Evolutionary conservation across 1,140 invertebrate genomes (phyloP), one percentile per base, ranked within the genome.

Genomic region (Thaumetopoea pityocampa): DNA sequence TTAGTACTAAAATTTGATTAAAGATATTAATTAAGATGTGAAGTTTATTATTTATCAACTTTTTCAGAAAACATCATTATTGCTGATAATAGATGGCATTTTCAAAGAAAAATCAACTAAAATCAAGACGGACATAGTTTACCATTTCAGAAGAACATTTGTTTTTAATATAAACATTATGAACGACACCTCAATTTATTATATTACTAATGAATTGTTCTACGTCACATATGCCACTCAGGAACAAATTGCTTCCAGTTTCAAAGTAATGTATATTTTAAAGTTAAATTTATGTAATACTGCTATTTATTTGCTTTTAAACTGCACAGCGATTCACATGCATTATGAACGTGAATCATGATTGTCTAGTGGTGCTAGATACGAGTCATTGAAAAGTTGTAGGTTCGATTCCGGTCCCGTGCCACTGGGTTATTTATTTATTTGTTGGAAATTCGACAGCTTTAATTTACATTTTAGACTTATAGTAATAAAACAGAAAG

Each of bases 91-190:
- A 35, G 71, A 73, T 22, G 74, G 74, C 2, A 34, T 76, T 1
- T 69, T 53, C 18, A 71, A 60, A 32, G 65, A 74, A 30, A 30
- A 36, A 12, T 23, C 29, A 17, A 42, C 6, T 16, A 9, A 6
- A 34, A 18, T 0, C 4, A 2, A 8, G 34, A 42, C 3, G 47
- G 51, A 18, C 24, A 33, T 1, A 36, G 51, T 29, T 60, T 61
- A n/a, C n/a, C 29, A 51, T 49, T 79, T 79, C 43, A 48, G 74
- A 48, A 57, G 71, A 27, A 66, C 69, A n/a, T 69, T 76, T 37
- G 23, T 76, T 4, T 65, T 79, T 7, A 30, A 38, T 15, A 36
- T 41, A n/a, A 14, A 42, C 2, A 29, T 18, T n/a, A 4, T 42
- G 10, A 19, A 29, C 4, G 6, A 28, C 15, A 42, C 33, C 27